Base-by-base conservation (phyloP, 2,797 vertebrate genomes). In the Paguma larvata region DNA sequence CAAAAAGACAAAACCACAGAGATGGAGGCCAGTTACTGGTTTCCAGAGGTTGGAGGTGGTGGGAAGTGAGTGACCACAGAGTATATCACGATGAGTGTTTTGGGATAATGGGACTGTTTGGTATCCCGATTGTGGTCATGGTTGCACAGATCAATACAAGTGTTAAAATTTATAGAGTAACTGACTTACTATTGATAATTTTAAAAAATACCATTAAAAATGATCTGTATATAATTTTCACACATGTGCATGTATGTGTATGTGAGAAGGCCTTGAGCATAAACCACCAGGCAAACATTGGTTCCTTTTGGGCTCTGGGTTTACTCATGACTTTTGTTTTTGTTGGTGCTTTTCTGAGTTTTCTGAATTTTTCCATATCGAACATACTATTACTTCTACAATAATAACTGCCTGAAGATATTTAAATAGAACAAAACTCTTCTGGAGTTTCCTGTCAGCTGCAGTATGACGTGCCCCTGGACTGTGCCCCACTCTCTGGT, bases 401-500 rank as follows among this genome's bases (percentile, higher is more conserved):
- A 27, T 85, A 23, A 87, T 30, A n/a, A 46, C 10, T 46, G 32
- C 16, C 56, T 30, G 15, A 14, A 12, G 34, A 68, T 63, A 53
- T 13, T 25, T 53, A 27, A 68, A 53, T 32, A 27, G 53, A 63
- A 8, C n/a, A 53, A 73, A 85, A 19, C n/a, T 18, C 27, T 53
- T 32, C 32, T 48, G 11, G 23, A 34, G 38, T 34, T 79, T 67
- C 46, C n/a, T 25, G 13, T 23, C 13, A 0, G 59, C 82, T 5
- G 0, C 19, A 9, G 73, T 48, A 78, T 12, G 30, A 15, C 11
- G 41, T 65, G 30, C 41, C 30, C 56, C 38, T 19, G 46, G 63
- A 6, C 16, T 34, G 23, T 6, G 2, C 48, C 41, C 11, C 1
- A 0, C 56, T 46, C 15, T 6, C 12, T 9, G 5, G 19, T 11